Evolutionary conservation across 2,113 vertebrate genomes (phyloP), one percentile per base, ranked within the genome.

Genomic region (Rallus limicola): DNA sequence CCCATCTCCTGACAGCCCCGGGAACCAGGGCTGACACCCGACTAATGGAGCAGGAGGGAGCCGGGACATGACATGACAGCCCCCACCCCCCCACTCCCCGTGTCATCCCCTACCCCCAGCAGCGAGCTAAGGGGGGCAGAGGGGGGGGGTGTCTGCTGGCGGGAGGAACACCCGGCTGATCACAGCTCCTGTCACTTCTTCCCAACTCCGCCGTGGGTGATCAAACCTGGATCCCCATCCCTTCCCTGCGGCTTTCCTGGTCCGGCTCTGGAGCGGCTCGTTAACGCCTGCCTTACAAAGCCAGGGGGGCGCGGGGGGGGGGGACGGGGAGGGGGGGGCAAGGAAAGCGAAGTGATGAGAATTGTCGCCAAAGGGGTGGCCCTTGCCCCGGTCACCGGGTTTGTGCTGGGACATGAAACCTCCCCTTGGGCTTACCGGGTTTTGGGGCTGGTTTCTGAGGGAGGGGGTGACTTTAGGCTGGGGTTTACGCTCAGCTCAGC

Each of bases 131-230:
- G 18, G 70, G 40, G 23, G n/a, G 40, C 6, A 44, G 33, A 17
- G 6, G 33, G 33, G 23, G 6, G 33, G 11, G 8, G 31, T 50
- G 21, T 50, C 48, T 50, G 48, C 42, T 44, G 48, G 48, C 20
- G 10, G 24, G 58, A 33, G 44, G 3, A 23, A 33, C 36, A 20
- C 24, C 26, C 2, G 3, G 38, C 74, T 95, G 89, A 95, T 94
- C 95, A 90, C 83, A 95, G 92, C 34, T 44, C 42, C 59, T 92
- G 90, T 92, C 90, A 90, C 86, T 92, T 92, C 90, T 86, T 23
- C 53, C 72, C 53, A 2, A 17, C 26, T 76, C 59, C 0, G 1
- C 64, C 50, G n/a, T 0, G 2, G 9, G 25, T 87, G 86, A 94
- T 94, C 92, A 94, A 93, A 90, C 78, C 82, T 6, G 5, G 44